Evolutionary conservation across 2,797 vertebrate species (phyloP), one percentile per base, ranked within the genome.

Genomic region (Gallinago stenura): DNA sequence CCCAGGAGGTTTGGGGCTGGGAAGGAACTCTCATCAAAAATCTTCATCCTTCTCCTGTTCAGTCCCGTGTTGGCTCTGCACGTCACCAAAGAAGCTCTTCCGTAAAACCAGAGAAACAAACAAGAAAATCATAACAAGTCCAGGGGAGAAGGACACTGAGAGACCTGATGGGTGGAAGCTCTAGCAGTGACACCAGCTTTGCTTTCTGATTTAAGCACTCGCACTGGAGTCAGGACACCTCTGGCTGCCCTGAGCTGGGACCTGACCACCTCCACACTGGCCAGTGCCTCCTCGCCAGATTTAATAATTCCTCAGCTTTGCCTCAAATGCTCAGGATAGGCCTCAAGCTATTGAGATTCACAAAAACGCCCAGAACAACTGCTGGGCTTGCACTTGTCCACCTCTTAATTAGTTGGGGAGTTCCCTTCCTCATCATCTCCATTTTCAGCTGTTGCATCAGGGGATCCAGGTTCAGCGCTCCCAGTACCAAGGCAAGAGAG

Each of bases 21-120:
- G 60, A 39, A 94, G 72, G 68, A 89, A 13, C 53, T 71, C 45
- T 50, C 11, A 5, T 35, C 48, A 86, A 45, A 70, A 73, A 30
- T 61, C 37, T 79, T 53, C 35, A 60, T 73, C 76, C 79, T 90
- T 90, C 88, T 83, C 94, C 65, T 57, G 69, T 65, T 71, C 69
- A 70, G 92, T n/a, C 45, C 71, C 15, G 7, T 2, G 2, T 10
- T 2, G 6, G 46, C 54, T 72, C 43, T 41, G 14, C 45, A 18
- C 0, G 0, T 53, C 61, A 19, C 50, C 0, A 0, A 22, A 12
- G 21, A 78, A 61, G 19, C n/a, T 46, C 43, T 33, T 70, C 5
- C 2, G 3, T 66, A 66, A 65, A 81, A 25, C 31, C 62, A 26
- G 39, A 31, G 62, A 70, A 54, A 13, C 31, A 43, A 65, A 31